These are phyloP conservation scores for Sebastes baramenuke DNA, from an alignment of 2,797 vertebrate species.

Conservation along the genomic window DNA sequence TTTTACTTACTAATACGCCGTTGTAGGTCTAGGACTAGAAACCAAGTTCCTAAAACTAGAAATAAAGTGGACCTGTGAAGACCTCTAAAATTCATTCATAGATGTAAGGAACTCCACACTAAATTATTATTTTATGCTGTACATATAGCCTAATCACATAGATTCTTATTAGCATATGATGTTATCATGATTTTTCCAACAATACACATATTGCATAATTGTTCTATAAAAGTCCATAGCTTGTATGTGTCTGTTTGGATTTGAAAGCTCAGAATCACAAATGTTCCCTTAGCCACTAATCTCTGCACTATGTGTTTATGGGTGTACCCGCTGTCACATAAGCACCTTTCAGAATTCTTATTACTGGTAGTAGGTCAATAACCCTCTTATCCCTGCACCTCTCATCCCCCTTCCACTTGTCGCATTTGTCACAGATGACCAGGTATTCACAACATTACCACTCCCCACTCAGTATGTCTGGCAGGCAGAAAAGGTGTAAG, in stretches of 20 bases:
- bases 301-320: not conserved
- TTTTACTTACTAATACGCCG: too few species aligned
- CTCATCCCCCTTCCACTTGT: slow-evolving; percentile 12
- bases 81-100: not conserved
- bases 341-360: slow-evolving; percentile 6
- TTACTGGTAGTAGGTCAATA: slow-evolving; percentile 12
- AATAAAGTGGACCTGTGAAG: not conserved
- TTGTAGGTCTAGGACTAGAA: not conserved
- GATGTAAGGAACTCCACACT: not conserved
- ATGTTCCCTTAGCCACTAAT: not conserved
- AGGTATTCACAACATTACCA: slow-evolving; percentile 53
- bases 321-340: not conserved
- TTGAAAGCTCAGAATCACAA: not conserved
- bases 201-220: not conserved
- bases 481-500: slow-evolving; percentile 23
- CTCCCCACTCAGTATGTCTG: slow-evolving; percentile 28
- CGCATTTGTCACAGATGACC: slow-evolving; percentile 37
- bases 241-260: not conserved
- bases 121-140: not conserved
- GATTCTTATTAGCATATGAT: not conserved
- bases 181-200: not conserved
- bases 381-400: not conserved
- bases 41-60: not conserved
- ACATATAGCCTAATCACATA: not conserved
- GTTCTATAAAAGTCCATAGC: not conserved